A percentile compares a stretch with the other conserved stretches of the same genome.
Conservation (phyloP, 92 coral and sea anemone genomes). For the Palythoa caribaeorum region DNA sequence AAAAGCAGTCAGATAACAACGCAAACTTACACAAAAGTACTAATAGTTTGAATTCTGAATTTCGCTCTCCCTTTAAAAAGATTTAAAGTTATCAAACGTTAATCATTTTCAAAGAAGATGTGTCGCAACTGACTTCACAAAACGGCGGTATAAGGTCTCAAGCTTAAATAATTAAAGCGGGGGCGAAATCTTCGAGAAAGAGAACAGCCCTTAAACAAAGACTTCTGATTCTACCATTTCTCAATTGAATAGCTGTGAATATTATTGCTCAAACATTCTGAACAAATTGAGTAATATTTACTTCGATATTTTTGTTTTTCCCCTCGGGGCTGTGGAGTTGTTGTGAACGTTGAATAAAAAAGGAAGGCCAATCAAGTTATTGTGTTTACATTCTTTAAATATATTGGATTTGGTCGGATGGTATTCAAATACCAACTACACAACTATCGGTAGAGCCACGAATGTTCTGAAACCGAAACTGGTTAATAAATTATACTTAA, state of each 20-base stretch:
- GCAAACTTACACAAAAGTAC: background rate
- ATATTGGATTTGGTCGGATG: slow-evolving; percentile 9
- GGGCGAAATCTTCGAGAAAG: slow-evolving; percentile 43
- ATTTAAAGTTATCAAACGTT: too few species aligned
- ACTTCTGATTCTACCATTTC: background rate
- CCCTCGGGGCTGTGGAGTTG: slow-evolving; percentile 21
- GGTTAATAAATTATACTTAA: too few species aligned
- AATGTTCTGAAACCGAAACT: slow-evolving; percentile 7
- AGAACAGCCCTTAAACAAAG: background rate
- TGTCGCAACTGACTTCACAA: background rate
- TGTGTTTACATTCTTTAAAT: slow-evolving; percentile 6
- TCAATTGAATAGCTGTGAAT: background rate
- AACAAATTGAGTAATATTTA: background rate
- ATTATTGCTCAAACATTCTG: background rate
- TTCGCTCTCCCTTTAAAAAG: background rate
- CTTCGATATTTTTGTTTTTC: background rate
- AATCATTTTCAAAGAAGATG: too few species aligned
- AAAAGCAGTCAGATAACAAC: background rate
- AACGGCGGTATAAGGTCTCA: background rate
- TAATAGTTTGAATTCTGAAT: background rate
- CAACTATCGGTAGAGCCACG: background rate
- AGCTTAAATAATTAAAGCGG: background rate
- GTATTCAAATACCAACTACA: background rate
- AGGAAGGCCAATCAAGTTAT: background rate
- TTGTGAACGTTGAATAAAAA: slow-evolving; percentile 13